These are phyloP conservation scores for Stenchaetothrips biformis DNA, from an alignment of 2,888 invertebrate species.

Conservation along the genomic window DNA sequence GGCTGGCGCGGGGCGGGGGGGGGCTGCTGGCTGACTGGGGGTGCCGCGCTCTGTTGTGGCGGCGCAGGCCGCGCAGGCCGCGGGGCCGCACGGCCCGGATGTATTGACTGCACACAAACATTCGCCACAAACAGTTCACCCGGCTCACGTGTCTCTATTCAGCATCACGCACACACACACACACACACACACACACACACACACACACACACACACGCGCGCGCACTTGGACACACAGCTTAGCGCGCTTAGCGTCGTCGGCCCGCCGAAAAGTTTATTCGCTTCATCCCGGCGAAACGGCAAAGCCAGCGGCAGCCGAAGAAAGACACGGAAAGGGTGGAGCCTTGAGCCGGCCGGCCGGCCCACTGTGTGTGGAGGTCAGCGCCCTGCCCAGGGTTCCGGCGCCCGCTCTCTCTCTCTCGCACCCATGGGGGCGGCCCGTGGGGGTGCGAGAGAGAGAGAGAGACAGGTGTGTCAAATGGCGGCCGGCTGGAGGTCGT, in stretches of 20 bases:
- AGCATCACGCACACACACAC: background rate
- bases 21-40: background rate
- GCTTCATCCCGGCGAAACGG: background rate
- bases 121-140: background rate
- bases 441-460: background rate
- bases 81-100: background rate
- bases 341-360: background rate
- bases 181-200: background rate
- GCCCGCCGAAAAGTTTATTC: background rate
- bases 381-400: too few relatives aligned
- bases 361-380: background rate
- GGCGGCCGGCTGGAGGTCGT: background rate
- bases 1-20: too few relatives aligned
- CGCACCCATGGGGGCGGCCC: background rate
- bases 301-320: background rate
- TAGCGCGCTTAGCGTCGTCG: background rate
- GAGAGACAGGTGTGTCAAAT: background rate
- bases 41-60: background rate
- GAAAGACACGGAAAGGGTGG: background rate
- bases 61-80: background rate
- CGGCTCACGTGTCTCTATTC: slow-evolving; percentile 5
- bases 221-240: background rate
- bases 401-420: background rate
- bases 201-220: background rate
- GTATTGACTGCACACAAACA: slow-evolving; percentile 9